These are phyloP conservation scores for Napeogenes inachia DNA, from an alignment of 2,888 invertebrate genomes.

Conservation along the genomic window DNA sequence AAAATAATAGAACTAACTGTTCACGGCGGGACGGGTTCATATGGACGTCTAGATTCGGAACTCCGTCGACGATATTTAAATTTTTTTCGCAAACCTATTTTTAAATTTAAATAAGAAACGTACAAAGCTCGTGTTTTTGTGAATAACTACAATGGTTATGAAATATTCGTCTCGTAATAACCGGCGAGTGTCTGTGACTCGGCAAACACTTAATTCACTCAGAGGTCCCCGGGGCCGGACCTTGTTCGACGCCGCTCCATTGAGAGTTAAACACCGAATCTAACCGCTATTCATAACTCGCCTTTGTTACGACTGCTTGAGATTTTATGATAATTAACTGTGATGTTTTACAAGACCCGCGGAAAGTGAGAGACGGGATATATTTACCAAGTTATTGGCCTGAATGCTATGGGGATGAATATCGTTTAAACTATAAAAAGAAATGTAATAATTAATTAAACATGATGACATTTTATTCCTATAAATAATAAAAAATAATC, in stretches of 20 bases:
- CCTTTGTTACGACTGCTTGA: slow-evolving; percentile 23
- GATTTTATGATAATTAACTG: slow-evolving; percentile 23
- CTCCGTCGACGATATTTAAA: slow-evolving; percentile 23
- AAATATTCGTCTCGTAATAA: slow-evolving; percentile 39
- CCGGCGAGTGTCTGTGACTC: slow-evolving; percentile 31
- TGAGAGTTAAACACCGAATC: slow-evolving; percentile 29
- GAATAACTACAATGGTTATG: slow-evolving; percentile 32
- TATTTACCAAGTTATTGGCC: not conserved
- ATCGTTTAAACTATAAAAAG: too few species aligned
- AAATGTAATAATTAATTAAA: not conserved
- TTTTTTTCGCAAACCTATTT: slow-evolving; percentile 19
- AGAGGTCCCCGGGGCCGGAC: slow-evolving; percentile 37
- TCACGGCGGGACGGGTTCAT: slow-evolving; percentile 4
- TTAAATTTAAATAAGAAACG: slow-evolving; percentile 23
- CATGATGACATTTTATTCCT: not conserved
- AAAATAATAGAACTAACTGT: not conserved
- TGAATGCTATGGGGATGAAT: too few species aligned
- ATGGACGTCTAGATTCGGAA: slow-evolving; percentile 4
- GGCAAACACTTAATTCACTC: slow-evolving; percentile 56
- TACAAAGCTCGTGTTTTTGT: slow-evolving; percentile 35
- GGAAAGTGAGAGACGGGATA: not conserved
- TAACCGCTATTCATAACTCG: slow-evolving; percentile 24
- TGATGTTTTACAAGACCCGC: slow-evolving; percentile 4
- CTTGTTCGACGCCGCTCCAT: slow-evolving; percentile 26
- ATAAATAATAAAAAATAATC: not conserved